A percentile compares a stretch with the other conserved stretches of the same genome.
phyloP scores from a whole-genome alignment of 2,888 invertebrate species.

The Actias luna region DNA sequence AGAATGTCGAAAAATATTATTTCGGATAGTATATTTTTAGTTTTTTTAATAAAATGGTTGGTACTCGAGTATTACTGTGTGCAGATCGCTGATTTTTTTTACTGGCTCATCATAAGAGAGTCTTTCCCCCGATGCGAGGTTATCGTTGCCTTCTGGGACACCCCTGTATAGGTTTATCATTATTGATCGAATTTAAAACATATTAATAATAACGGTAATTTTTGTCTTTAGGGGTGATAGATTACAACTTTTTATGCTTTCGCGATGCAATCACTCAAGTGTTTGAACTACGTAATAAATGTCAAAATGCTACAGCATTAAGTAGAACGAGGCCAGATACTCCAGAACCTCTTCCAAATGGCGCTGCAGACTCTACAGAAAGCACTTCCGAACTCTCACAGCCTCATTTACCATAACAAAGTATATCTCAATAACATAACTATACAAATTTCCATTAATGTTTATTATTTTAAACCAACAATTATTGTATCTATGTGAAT shows the following conservation, averaged over 20 bases:
- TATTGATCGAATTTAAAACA: not conserved
- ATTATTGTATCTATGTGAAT: conserved; percentile 14
- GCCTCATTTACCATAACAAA: conserved; percentile 60
- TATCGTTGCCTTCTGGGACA: too few relatives aligned
- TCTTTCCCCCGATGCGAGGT: too few relatives aligned
- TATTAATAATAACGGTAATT: conserved; percentile 1
- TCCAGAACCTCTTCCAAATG: conserved; percentile 61
- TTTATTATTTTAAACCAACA: not conserved
- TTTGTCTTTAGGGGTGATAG: conserved; percentile 91
- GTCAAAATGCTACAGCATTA: conserved; percentile 69
- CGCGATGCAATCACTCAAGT: conserved; percentile 98
- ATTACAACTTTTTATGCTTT: conserved; percentile 99
- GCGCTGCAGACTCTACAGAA: conserved; percentile 62
- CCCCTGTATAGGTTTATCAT: too few relatives aligned
- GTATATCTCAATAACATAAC: conserved; percentile 12
- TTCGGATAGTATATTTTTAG: too few relatives aligned
- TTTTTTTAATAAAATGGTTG: too few relatives aligned
- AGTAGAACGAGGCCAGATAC: conserved; percentile 47
- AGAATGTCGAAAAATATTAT: too few relatives aligned
- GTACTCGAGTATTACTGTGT: too few relatives aligned
- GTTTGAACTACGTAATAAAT: conserved; percentile 91
- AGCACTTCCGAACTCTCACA: conserved; percentile 58
- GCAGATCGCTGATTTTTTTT: too few relatives aligned
- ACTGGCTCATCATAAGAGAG: too few relatives aligned
- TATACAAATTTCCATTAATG: conserved; percentile 6